Conservation (phyloP, 2,797 vertebrate species). For the Gouania willdenowi region DNA sequence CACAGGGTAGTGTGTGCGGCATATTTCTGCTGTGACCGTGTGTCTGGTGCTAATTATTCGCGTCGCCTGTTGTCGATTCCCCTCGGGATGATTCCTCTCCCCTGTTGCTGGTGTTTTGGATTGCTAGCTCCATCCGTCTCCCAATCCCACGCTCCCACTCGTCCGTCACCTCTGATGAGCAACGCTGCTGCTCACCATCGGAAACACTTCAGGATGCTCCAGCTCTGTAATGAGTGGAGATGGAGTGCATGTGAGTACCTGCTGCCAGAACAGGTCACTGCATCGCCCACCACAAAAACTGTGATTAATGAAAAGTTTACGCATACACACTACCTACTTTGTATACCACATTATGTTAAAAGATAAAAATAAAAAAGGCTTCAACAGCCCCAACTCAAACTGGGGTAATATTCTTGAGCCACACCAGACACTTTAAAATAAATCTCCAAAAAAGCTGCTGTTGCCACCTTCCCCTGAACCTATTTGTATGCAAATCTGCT, state of each 20-base stretch:
- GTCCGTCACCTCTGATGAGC: constrained; percentile 65
- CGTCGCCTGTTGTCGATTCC: constrained; percentile 50
- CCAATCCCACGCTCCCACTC: constrained; percentile 60
- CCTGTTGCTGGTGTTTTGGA: constrained; percentile 50
- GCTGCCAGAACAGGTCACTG: constrained; percentile 44
- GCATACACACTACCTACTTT: constrained; percentile 39
- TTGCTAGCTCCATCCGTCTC: constrained; percentile 63
- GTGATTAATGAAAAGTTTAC: constrained; percentile 62
- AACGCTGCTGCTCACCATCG: constrained; percentile 60
- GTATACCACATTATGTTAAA: constrained; percentile 16
- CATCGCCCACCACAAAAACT: constrained; percentile 35
- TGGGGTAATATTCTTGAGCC: constrained; percentile 23
- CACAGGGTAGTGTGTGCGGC: constrained; percentile 37
- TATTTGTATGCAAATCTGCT: constrained; percentile 68
- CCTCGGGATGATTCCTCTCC: constrained; percentile 47
- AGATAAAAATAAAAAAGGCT: constrained; percentile 23
- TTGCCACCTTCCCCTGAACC: constrained; percentile 45
- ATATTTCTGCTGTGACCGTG: constrained; percentile 46
- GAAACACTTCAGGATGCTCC: constrained; percentile 60
- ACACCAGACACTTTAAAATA: constrained; percentile 20
- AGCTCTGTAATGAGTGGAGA: constrained; percentile 60
- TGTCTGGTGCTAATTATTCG: constrained; percentile 64
- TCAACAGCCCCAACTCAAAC: constrained; percentile 28
- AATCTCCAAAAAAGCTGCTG: constrained; percentile 43
- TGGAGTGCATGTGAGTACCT: constrained; percentile 56